Evolutionary conservation across 2,113 vertebrate genomes (phyloP).

Genomic region (Dromaius novaehollandiae): DNA sequence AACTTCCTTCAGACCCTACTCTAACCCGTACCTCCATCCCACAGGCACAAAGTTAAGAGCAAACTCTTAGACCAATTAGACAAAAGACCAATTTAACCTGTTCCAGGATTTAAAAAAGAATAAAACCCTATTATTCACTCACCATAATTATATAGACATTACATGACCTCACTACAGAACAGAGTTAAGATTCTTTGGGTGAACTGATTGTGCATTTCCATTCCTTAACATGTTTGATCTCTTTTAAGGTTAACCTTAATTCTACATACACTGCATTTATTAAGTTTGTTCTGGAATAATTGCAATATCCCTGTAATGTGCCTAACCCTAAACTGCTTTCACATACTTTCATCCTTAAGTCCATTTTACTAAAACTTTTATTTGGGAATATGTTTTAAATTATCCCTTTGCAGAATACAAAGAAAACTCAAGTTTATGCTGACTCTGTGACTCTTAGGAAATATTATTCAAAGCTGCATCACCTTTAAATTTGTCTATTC

Average conservation of each 20-base stretch:
- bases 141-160: neutral
- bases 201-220: conserved; percentile 2
- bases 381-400: neutral
- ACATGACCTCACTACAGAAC: neutral
- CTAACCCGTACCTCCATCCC: neutral
- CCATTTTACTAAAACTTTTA: neutral
- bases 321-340: neutral
- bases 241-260: conserved; percentile 19
- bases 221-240: conserved; percentile 4
- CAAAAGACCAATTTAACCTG: conserved; percentile 11
- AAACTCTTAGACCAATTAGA: neutral
- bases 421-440: neutral
- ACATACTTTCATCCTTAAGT: neutral
- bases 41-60: neutral
- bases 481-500: neutral
- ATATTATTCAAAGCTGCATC: neutral
- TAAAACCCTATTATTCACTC: conserved; percentile 16
- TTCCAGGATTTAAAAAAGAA: neutral
- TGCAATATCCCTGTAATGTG: neutral
- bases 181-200: neutral
- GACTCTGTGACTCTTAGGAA: neutral
- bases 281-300: conserved; percentile 30
- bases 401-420: neutral
- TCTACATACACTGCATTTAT: neutral
- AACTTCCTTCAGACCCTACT: neutral